Evolutionary conservation across 1,140 invertebrate genomes (phyloP).

Genomic region (Drosophila baimaii): DNA sequence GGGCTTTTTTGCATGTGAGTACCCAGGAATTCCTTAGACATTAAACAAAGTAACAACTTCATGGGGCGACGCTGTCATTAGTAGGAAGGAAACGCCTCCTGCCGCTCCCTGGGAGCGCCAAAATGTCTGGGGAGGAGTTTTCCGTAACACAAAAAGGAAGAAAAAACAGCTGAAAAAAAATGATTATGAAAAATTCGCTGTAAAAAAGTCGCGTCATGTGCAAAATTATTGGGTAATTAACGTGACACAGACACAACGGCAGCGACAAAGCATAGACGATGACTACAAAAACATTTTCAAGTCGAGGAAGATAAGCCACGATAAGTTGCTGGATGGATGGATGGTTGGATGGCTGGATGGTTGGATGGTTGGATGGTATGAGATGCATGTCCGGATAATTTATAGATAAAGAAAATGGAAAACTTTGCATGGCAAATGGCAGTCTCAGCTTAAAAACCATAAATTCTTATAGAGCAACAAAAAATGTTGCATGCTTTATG

Average conservation of each 20-base stretch:
- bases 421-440: slow-evolving; percentile 49
- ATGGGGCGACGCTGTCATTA: slow-evolving; percentile 63
- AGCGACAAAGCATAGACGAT: slow-evolving; percentile 35
- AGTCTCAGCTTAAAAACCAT: slow-evolving; percentile 22
- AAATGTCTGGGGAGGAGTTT: slow-evolving; percentile 45
- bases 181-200: slow-evolving; percentile 58
- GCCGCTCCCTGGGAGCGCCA: slow-evolving; percentile 46
- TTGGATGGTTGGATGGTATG: slow-evolving; percentile 19
- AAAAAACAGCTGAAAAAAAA: slow-evolving; percentile 36
- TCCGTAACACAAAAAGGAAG: slow-evolving; percentile 16
- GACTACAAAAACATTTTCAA: slow-evolving; percentile 49
- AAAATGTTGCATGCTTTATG: slow-evolving; percentile 37
- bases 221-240: slow-evolving; percentile 78
- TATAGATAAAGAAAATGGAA: slow-evolving; percentile 68
- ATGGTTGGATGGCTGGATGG: slow-evolving; percentile 6
- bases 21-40: slow-evolving; percentile 52
- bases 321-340: slow-evolving; percentile 28
- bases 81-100: slow-evolving; percentile 49
- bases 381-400: slow-evolving; percentile 67
- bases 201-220: slow-evolving; percentile 70
- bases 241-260: slow-evolving; percentile 52
- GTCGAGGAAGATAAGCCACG: slow-evolving; percentile 31
- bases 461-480: slow-evolving; percentile 36
- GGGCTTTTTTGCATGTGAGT: slow-evolving; percentile 55
- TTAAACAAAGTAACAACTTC: slow-evolving; percentile 76